Percentiles rank a stretch among this genome's conserved stretches.
These are phyloP conservation scores for Drosophila prolongata DNA, from an alignment of 2,888 invertebrate genomes.

Conservation along the genomic window DNA sequence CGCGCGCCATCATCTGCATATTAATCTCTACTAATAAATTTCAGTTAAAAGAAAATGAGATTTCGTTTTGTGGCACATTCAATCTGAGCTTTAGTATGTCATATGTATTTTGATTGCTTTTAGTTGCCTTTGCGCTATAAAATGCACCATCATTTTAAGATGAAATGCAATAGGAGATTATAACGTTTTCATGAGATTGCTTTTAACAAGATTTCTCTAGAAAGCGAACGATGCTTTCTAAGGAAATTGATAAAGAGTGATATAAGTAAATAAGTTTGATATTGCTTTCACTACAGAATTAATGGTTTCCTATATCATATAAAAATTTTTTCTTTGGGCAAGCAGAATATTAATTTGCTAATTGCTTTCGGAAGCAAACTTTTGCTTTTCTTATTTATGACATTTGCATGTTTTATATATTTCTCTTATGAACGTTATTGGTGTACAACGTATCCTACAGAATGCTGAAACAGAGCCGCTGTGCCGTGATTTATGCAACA, in stretches of 20 bases:
- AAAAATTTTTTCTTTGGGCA: not conserved
- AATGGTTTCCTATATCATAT: too few relatives aligned
- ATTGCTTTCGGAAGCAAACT: conserved; percentile 10
- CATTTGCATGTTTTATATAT: conserved; percentile 4
- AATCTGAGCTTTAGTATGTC: not conserved
- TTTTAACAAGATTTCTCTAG: too few relatives aligned
- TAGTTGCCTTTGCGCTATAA: not conserved
- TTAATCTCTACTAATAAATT: conserved; percentile 45
- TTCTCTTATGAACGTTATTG: not conserved
- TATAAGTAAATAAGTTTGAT: too few relatives aligned
- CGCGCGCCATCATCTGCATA: conserved; percentile 54
- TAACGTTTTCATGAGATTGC: not conserved
- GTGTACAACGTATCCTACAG: conserved; percentile 10
- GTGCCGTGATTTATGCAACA: conserved; percentile 65
- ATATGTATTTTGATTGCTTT: conserved; percentile 8
- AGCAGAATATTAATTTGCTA: conserved; percentile 18
- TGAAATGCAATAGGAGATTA: not conserved
- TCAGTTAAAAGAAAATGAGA: conserved; percentile 27
- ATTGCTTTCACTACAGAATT: too few relatives aligned
- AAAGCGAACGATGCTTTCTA: too few relatives aligned
- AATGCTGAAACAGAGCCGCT: conserved; percentile 12
- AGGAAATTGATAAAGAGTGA: too few relatives aligned
- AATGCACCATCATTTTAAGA: not conserved
- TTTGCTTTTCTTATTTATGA: conserved; percentile 7
- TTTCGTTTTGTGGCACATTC: not conserved